These are phyloP conservation scores for Maniola hyperantus DNA, from an alignment of 2,888 invertebrate species.

Conservation along the genomic window DNA sequence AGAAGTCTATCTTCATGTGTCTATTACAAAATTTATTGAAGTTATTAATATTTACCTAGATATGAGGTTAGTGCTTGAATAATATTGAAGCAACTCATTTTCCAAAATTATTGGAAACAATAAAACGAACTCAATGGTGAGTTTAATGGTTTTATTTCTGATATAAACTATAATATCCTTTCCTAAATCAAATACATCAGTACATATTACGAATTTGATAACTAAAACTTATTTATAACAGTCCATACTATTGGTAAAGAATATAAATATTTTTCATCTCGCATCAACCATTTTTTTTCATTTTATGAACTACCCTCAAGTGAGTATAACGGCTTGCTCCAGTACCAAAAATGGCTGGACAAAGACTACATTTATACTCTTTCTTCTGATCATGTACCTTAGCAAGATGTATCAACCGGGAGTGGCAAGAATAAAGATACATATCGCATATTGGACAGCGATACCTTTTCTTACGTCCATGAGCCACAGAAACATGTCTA, in stretches of 20 bases:
- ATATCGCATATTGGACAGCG: constrained; percentile 60
- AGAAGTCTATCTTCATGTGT: constrained; percentile 34
- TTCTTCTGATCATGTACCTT: constrained; percentile 55
- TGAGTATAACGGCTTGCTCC: constrained; percentile 65
- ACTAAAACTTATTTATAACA: not conserved
- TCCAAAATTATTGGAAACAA: not conserved
- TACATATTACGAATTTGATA: not conserved
- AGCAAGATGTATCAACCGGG: constrained; percentile 56
- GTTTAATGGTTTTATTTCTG: not conserved
- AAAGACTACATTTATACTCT: constrained; percentile 57
- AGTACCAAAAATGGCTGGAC: constrained; percentile 56
- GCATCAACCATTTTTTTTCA: constrained; percentile 26
- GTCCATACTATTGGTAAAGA: no score
- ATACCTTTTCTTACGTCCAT: constrained; percentile 58
- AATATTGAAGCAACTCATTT: not conserved
- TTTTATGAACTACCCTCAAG: constrained; percentile 59
- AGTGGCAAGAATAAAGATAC: constrained; percentile 57
- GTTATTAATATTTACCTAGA: constrained; percentile 4
- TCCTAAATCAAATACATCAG: not conserved
- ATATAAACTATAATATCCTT: not conserved
- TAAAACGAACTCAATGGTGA: not conserved
- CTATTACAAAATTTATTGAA: not conserved
- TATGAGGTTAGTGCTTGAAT: not conserved
- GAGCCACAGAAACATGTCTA: constrained; percentile 51
- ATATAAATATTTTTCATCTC: not conserved